Base-by-base conservation (phyloP, 2,113 vertebrate genomes). In the Notarius quadriscutis region DNA sequence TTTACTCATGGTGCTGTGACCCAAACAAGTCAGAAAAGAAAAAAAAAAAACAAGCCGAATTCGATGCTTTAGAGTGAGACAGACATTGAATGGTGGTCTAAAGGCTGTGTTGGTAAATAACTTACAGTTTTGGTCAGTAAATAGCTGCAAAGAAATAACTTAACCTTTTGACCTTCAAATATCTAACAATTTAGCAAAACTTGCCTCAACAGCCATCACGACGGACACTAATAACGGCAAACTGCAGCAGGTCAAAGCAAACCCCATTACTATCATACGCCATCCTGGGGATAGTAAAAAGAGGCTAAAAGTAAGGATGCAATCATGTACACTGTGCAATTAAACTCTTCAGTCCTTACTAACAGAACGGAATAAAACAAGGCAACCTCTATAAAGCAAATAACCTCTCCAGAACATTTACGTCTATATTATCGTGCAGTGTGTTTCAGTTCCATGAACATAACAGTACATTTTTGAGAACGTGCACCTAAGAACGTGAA, bases 1-100 rank as follows among this genome's bases (percentile, higher is more conserved):
- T 65, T 62, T 60, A 11, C 51, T 17, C 48, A 48, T n/a, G 53
- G 17, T 34, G 27, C 69, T 85, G 51, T 85, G 84, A 85, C 69
- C 2, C 34, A 74, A 62, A 62, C 9, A 25, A 27, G 34, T 57
- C 41, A 34, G 4, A n/a, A 15, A 53, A 55, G 51, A 75, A 7
- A 60, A 11, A 22, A 12, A 25, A 48, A 9, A 50, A 10, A 83
- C 11, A 83, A 63, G 80, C 41, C 30, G 7, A 53, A n/a, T 82
- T 25, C 22, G 51, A n/a, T n/a, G 10, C 41, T 51, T 18, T 51
- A 27, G 22, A 34, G 9, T 65, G 25, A 55, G 41, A 27, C n/a
- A 30, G n/a, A 67, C 27, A 53, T 17, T 51, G 51, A 11, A 51
- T 10, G 18, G 2, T 53, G 62, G 48, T 12, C 15, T 69, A 53